Evolutionary conservation across 2,113 vertebrate genomes (phyloP).

Genomic region (Artemisiospiza belli): DNA sequence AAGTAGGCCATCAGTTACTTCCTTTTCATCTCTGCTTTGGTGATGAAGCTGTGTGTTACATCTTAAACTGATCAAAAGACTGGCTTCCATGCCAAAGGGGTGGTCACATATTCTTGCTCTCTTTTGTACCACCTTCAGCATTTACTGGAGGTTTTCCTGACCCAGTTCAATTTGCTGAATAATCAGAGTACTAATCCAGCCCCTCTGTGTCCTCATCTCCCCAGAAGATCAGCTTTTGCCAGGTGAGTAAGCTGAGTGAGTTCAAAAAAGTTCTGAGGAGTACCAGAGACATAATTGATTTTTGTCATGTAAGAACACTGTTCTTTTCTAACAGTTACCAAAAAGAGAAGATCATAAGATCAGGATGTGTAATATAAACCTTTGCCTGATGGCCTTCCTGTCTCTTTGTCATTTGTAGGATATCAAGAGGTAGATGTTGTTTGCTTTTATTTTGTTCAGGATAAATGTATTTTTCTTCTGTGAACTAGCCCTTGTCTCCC

Average conservation of each 20-base stretch:
- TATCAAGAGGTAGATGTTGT: not conserved
- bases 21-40: not conserved
- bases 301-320: not conserved
- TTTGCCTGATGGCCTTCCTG: not conserved
- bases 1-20: not conserved
- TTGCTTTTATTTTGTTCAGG: not conserved
- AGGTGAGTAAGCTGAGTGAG: not conserved
- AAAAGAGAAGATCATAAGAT: not conserved
- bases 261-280: not conserved
- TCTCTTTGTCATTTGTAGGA: not conserved
- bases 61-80: not conserved
- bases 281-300: not conserved
- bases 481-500: not conserved
- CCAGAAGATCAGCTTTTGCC: not conserved
- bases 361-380: not conserved
- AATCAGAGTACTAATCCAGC: not conserved
- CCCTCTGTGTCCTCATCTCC: not conserved
- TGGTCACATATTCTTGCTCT: not conserved
- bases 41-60: not conserved
- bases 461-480: not conserved
- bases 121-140: not conserved
- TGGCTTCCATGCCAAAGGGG: not conserved
- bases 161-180: not conserved
- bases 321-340: not conserved
- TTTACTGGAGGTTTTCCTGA: not conserved